Evolutionary conservation across 2,797 vertebrate genomes (phyloP).

Genomic region (Chelonia mydas): DNA sequence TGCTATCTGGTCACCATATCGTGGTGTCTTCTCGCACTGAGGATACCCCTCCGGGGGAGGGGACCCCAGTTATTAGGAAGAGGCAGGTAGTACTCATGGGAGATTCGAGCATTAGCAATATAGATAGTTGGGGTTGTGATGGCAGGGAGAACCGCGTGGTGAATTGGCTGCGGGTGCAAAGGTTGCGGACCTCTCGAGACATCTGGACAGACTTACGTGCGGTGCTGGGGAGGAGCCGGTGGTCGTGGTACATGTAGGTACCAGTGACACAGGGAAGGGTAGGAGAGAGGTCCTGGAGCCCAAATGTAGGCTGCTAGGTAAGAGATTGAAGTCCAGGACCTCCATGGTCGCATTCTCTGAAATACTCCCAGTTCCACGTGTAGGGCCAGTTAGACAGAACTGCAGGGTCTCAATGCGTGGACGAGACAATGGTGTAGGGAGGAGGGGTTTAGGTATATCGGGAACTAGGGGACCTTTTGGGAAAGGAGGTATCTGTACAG

Average conservation of each 20-base stretch:
- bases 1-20: no score
- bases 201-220: neutral
- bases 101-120: neutral
- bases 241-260: neutral
- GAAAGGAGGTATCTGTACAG: neutral
- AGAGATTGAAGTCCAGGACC: neutral
- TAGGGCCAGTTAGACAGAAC: neutral
- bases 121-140: neutral
- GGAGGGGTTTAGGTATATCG: neutral
- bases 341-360: neutral
- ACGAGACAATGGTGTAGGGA: neutral
- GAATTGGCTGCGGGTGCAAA: neutral
- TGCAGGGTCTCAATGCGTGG: neutral
- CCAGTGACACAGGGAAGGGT: neutral
- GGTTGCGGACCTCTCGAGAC: neutral
- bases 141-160: neutral
- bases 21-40: neutral
- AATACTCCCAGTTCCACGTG: no score
- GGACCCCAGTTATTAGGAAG: no score
- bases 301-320: neutral
- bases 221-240: neutral
- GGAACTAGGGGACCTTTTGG: neutral
- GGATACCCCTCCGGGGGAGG: neutral
- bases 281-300: neutral
- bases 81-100: no score